A percentile compares a stretch with the other conserved stretches of the same genome.
These are phyloP conservation scores for Leptatherina wallacei DNA, from an alignment of 2,797 vertebrate species.

Conservation along the genomic window DNA sequence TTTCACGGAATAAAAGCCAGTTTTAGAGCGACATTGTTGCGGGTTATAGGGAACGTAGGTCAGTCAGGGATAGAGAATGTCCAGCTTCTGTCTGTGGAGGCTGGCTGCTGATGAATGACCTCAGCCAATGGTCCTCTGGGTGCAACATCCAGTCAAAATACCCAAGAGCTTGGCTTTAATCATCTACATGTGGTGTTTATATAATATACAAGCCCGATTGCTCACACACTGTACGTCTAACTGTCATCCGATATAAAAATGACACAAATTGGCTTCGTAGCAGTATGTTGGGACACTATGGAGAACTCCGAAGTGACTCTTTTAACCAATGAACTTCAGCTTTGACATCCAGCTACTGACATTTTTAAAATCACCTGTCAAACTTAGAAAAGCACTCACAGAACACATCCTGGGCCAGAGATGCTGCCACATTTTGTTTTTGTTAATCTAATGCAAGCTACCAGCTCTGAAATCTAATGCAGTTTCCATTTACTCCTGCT, in stretches of 20 bases:
- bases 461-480: not conserved
- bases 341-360: not conserved
- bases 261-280: slow-evolving; percentile 10
- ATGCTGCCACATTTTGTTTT: not conserved
- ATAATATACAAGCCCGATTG: slow-evolving; percentile 25
- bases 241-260: slow-evolving; percentile 35
- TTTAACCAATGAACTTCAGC: not conserved
- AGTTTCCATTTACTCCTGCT: not conserved
- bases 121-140: slow-evolving; percentile 51
- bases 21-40: slow-evolving; percentile 61
- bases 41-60: slow-evolving; percentile 68
- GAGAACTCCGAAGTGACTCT: slow-evolving; percentile 1
- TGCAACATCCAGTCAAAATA: slow-evolving; percentile 54
- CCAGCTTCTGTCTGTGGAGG: slow-evolving; percentile 43
- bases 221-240: slow-evolving; percentile 34
- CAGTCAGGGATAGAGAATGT: slow-evolving; percentile 61
- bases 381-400: not conserved
- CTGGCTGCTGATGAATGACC: slow-evolving; percentile 70
- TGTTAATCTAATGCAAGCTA: not conserved
- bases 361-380: not conserved
- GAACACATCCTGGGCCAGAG: not conserved
- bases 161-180: slow-evolving; percentile 40
- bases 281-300: not conserved
- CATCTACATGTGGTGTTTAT: slow-evolving; percentile 30
- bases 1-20: slow-evolving; percentile 30